Evolutionary conservation across 2,797 vertebrate species (phyloP).

Genomic region (Phalanger gymnotis): DNA sequence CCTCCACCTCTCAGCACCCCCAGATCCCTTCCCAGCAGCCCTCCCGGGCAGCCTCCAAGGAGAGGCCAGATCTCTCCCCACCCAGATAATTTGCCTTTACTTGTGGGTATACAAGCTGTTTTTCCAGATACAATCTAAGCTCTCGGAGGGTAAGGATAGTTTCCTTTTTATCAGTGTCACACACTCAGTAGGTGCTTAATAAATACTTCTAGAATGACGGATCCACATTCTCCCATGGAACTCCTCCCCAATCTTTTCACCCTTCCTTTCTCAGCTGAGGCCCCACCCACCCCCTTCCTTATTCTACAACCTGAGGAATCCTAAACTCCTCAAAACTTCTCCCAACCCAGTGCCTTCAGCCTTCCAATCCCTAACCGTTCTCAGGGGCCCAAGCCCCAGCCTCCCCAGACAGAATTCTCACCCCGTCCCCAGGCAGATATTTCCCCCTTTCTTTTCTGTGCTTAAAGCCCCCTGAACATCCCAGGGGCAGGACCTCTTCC

Average conservation of each 20-base stretch:
- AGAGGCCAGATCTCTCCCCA: neutral
- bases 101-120: neutral
- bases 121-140: neutral
- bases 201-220: neutral
- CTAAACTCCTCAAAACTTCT: neutral
- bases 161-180: neutral
- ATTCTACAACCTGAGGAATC: neutral
- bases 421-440: neutral
- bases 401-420: neutral
- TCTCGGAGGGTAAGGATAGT: neutral
- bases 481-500: neutral
- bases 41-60: no score
- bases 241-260: neutral
- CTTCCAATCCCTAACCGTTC: neutral
- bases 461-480: neutral
- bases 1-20: neutral
- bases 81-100: neutral
- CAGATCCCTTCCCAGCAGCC: neutral
- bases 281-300: neutral
- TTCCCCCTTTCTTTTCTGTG: neutral
- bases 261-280: neutral
- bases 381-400: neutral
- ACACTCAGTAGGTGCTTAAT: neutral
- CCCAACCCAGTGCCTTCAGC: neutral
- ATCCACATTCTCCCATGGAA: neutral